A percentile compares a stretch with the other conserved stretches of the same genome.
Conservation (phyloP, 2,888 invertebrate genomes). For the Tryphoninae sp. region DNA sequence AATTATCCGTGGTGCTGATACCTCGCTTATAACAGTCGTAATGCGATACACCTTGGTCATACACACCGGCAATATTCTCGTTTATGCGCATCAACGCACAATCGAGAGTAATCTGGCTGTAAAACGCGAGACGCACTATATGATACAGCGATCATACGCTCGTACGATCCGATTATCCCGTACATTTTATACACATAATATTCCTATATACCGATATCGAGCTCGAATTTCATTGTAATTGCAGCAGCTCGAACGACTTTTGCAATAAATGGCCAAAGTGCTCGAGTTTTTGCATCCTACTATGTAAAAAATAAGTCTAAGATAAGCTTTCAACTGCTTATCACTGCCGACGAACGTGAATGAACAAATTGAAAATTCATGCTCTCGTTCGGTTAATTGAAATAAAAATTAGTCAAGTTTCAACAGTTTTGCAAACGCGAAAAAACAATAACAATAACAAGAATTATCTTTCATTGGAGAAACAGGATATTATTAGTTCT, state of each 20-base stretch:
- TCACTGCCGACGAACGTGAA: background rate
- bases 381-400: no score
- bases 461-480: no score
- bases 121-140: constrained; percentile 37
- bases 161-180: constrained; percentile 42
- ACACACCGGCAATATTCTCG: constrained; percentile 9
- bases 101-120: constrained; percentile 40
- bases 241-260: constrained; percentile 26
- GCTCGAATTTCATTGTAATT: constrained; percentile 43
- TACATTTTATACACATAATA: constrained; percentile 54
- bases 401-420: no score
- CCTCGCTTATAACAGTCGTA: constrained; percentile 52
- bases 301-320: constrained; percentile 7
- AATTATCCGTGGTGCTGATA: constrained; percentile 49
- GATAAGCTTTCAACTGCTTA: background rate
- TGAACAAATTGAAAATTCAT: constrained; percentile 32
- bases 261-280: constrained; percentile 17
- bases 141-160: constrained; percentile 50
- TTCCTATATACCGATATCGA: constrained; percentile 33
- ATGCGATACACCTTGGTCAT: constrained; percentile 53
- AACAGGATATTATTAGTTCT: no score
- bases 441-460: background rate
- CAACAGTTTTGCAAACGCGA: background rate
- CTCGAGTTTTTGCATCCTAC: background rate
- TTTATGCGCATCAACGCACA: constrained; percentile 26